phyloP scores from a whole-genome alignment of 2,113 vertebrate genomes.

The Engraulis encrasicolus region DNA sequence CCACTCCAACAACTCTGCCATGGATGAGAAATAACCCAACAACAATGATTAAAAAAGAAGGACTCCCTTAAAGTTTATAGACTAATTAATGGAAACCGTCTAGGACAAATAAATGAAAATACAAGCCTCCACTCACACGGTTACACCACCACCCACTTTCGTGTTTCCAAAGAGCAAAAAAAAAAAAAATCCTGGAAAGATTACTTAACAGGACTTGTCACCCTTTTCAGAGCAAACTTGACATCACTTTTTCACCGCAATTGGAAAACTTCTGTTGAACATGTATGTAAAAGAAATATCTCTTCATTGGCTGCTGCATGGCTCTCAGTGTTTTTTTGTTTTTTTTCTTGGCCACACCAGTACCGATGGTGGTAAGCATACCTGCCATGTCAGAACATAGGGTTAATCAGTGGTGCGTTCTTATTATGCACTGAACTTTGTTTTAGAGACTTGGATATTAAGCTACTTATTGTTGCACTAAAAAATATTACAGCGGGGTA shows the following conservation, averaged over 20 bases:
- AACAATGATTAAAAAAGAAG: constrained; percentile 6
- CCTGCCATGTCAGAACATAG: too few relatives aligned
- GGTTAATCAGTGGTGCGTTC: too few relatives aligned
- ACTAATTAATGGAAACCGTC: constrained; percentile 5
- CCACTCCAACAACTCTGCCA: not conserved
- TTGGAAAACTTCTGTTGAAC: not conserved
- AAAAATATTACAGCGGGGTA: too few relatives aligned
- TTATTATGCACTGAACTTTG: too few relatives aligned
- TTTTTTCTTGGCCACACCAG: too few relatives aligned
- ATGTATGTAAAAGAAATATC: too few relatives aligned
- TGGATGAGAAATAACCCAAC: constrained; percentile 12
- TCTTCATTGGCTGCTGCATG: too few relatives aligned
- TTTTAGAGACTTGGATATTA: too few relatives aligned
- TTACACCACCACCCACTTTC: not conserved
- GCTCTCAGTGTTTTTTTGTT: too few relatives aligned
- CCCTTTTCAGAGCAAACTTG: not conserved
- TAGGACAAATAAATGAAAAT: constrained; percentile 17
- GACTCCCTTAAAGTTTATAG: constrained; percentile 17
- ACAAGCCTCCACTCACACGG: constrained; percentile 6
- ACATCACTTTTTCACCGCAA: not conserved
- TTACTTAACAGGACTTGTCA: not conserved
- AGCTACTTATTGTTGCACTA: too few relatives aligned
- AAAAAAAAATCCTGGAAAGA: not conserved
- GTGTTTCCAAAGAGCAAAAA: not conserved
- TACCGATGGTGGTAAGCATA: too few relatives aligned